Evolutionary conservation across 1,140 invertebrate genomes (phyloP), one percentile per base, ranked within the genome.

Genomic region (Nephila pilipes): DNA sequence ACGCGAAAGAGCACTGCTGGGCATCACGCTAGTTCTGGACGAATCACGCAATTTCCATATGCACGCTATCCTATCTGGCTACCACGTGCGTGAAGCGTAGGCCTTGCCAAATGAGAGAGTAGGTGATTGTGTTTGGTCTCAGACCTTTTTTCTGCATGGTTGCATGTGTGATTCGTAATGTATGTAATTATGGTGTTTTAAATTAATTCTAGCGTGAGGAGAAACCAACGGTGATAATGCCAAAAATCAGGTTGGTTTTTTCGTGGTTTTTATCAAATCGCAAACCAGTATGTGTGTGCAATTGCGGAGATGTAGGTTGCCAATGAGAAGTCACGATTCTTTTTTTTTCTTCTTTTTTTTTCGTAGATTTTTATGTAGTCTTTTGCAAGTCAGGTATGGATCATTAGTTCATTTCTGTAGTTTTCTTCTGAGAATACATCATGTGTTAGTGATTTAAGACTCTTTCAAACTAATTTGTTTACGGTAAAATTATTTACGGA

Each of bases 201-300:
- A 87, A 87, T 87, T 87, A 87, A 87, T 87, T 87, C 46, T 87
- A 16, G 85, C 85, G 85, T 87, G 85, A 87, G 58, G n/a, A 58
- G 58, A 87, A 54, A 14, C 16, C 58, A n/a, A 46, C 58, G 46
- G 36, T 29, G 69, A 75, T 32, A 60, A 60, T 32, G 54, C 22
- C 25, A 36, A 60, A 36, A 55, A 55, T 57, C 38, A 22, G 14
- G 14, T 20, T 32, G 57, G 54, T 22, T 58, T 85, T 60, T 8
- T 85, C 20, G 69, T 18, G 0, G 25, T 75, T 75, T 75, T 75
- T 36, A 75, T 75, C 69, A 20, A 75, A 32, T 75, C 69, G 2
- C 32, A 32, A 14, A 36, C 10, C 5, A 60, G n/a, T n/a, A 60
- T 22, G 58, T 18, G 20, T 60, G 58, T 22, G 58, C 16, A 16